Base-by-base conservation (phyloP, 2,888 invertebrate species). In the Mylabris sibirica region DNA sequence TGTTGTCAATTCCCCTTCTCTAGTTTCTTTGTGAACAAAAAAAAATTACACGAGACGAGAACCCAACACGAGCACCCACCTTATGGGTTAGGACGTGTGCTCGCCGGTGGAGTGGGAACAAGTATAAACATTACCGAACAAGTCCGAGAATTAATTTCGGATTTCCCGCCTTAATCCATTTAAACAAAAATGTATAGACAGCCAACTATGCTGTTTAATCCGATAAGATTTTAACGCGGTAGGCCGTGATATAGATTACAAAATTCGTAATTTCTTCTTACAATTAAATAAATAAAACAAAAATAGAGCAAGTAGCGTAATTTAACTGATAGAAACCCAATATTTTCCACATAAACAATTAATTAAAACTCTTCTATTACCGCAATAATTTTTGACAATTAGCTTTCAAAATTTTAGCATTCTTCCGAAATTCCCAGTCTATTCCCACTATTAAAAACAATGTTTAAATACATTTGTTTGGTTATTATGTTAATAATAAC, bases 1-100 rank as follows among this genome's bases (percentile, higher is more conserved):
- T 66, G 63, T 63, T 61, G 20, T 53, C 53, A 59, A 64, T 49
- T 49, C 71, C 68, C 71, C 68, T n/a, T 60, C 71, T 66, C 53
- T 66, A 2, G 5, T 14, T 2, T 30, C 12, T 17, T 17, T 26
- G 38, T 49, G 6, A 49, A 49, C 49, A 49, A 49, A 49, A 49
- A 49, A 49, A 49, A 49, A 44, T 17, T 20, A 22, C 17, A 17
- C 12, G 41, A 12, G n/a, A 49, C 17, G 44, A 14, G 44, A 44
- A 44, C 20, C 49, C 49, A 49, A 49, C 41, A 44, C 41, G 49
- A 49, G 49, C 49, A 49, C 49, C 49, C 49, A 49, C 49, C 49
- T 49, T 20, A 3, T 49, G 22, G 49, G 20, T 49, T 20, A 2
- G 17, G 6, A 41, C 41, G 41, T 41, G 41, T 41, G 41, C 14